phyloP scores from a whole-genome alignment of 2,113 vertebrate species.

The Rostratula benghalensis region DNA sequence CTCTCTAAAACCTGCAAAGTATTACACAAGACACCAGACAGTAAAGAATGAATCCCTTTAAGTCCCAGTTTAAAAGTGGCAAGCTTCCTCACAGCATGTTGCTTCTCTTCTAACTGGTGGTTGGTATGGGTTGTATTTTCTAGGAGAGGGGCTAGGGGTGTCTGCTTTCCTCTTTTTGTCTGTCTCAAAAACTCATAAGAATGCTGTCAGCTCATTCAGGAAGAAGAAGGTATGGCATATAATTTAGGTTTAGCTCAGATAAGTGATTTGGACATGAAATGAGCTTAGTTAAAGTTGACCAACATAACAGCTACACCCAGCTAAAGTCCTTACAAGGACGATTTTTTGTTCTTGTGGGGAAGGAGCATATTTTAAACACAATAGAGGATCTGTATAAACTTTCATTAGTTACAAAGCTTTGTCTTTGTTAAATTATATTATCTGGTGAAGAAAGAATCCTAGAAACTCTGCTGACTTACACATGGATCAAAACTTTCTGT shows the following conservation, averaged over 20 bases:
- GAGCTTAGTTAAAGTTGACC: background rate
- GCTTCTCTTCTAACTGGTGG: background rate
- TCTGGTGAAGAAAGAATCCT: background rate
- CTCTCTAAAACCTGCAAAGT: background rate
- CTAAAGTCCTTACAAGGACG: background rate
- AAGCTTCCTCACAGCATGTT: background rate
- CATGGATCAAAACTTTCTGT: background rate
- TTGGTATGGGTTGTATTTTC: background rate
- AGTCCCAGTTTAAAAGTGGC: background rate
- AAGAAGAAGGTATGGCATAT: background rate
- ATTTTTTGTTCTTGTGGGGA: background rate
- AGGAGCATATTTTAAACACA: background rate
- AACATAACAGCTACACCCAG: background rate
- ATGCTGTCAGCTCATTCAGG: background rate
- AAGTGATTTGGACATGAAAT: background rate
- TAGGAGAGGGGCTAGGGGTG: too few species aligned
- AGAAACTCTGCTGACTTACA: background rate
- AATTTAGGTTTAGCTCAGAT: background rate
- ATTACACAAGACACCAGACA: background rate
- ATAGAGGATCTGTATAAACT: background rate
- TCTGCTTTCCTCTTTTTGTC: background rate
- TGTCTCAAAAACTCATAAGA: background rate
- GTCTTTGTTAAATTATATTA: background rate
- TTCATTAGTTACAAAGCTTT: background rate
- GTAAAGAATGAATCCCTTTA: background rate